Base-by-base conservation (phyloP, 2,888 invertebrate species). In the Meiosimyza platycephala region DNA sequence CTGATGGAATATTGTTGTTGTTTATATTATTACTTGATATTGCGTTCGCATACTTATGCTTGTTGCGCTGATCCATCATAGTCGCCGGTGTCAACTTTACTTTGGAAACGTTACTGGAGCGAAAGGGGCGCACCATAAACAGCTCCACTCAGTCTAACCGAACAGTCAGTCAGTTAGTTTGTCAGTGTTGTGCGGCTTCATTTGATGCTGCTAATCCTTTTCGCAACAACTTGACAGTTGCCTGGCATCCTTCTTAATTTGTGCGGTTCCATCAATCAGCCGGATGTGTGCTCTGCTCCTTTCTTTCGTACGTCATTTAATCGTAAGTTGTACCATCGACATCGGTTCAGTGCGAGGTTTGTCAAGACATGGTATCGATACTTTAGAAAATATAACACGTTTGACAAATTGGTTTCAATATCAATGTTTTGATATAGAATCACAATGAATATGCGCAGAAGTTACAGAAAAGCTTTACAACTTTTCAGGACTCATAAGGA, bases 261-360 rank as follows among this genome's bases (percentile, higher is more conserved):
- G 83, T 80, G 84, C 85, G 85, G 82, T 85, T 84, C 85, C 84
- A 85, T 84, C 84, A 84, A 84, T 84, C 84, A 84, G 78, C 76
- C 80, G 81, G 78, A 80, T 82, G 79, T 78, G 68, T 76, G 63
- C 22, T 47, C n/a, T 47, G 12, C 54, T 18, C 57, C 18, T 15
- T 40, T 47, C 47, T 55, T 62, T 62, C 51, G 66, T 54, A 52
- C 33, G 47, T 54, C 66, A 47, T 40, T 54, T 40, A 15, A 13
- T 33, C 65, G 48, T 51, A 47, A 15, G 13, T 13, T 18, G 5
- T 59, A 3, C 59, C 15, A 22, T 59, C 54, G 2, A 18, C 16
- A n/a, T n/a, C n/a, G 7, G 18, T 13, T 52, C 9, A 9, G 40
- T 40, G 6, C 40, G 6, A 40, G 9, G 40, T 40, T 40, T 40